phyloP scores from a whole-genome alignment of 2,797 vertebrate species.

The Danio albolineatus region DNA sequence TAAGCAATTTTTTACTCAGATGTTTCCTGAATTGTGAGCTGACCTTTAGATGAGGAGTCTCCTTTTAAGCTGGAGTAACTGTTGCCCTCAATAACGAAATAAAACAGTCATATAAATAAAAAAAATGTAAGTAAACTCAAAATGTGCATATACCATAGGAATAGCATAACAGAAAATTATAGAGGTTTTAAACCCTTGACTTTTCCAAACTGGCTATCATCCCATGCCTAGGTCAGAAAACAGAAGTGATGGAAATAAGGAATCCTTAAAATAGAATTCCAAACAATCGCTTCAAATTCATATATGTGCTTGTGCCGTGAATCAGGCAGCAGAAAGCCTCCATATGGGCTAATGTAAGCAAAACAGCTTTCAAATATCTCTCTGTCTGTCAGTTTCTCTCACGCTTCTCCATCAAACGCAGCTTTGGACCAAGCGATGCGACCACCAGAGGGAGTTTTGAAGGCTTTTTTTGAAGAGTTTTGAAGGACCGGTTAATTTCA shows the following conservation, averaged over 20 bases:
- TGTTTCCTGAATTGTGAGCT: no score
- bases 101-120: no score
- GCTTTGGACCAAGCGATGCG: constrained; percentile 37
- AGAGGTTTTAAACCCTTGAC: no score
- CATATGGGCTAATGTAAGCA: constrained; percentile 37
- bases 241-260: constrained; percentile 37
- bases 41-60: no score
- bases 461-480: constrained; percentile 45
- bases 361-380: constrained; percentile 37
- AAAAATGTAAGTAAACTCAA: no score
- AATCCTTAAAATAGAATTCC: constrained; percentile 44
- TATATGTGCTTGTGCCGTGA: constrained; percentile 11
- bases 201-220: no score
- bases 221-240: constrained; percentile 1
- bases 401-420: background rate
- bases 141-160: no score
- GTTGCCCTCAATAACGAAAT: no score
- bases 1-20: no score
- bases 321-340: constrained; percentile 33
- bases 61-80: no score
- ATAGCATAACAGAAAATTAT: no score
- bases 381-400: constrained; percentile 15
- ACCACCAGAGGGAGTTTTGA: constrained; percentile 59
- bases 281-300: constrained; percentile 50
- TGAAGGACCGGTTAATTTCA: constrained; percentile 48